Evolutionary conservation across 2,888 invertebrate species (phyloP).

Genomic region (Ophion costatus): DNA sequence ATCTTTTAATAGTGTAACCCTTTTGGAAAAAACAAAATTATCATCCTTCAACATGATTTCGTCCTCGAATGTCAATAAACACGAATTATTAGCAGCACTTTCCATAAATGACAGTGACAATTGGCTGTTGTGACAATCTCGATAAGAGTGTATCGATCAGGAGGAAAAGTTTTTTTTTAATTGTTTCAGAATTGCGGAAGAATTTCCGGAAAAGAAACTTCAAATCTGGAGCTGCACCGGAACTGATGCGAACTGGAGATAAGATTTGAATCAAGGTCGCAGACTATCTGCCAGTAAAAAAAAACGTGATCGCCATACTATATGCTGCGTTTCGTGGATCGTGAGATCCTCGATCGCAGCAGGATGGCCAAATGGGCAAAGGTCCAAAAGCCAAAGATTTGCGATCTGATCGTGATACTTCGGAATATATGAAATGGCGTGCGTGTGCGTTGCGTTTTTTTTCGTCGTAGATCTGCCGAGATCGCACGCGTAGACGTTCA

Average conservation of each 20-base stretch:
- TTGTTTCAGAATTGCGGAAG: neutral
- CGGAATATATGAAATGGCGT: neutral
- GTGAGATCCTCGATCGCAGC: conserved; percentile 53
- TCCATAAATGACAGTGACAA: too few relatives aligned
- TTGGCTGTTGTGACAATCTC: too few relatives aligned
- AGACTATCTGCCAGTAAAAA: conserved; percentile 14
- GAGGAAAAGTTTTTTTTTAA: too few relatives aligned
- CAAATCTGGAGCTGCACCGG: neutral
- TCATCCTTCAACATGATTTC: neutral
- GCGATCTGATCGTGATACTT: conserved; percentile 45
- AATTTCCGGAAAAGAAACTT: neutral
- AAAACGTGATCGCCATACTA: conserved; percentile 44
- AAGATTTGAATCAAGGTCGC: conserved; percentile 31
- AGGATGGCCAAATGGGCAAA: conserved; percentile 55
- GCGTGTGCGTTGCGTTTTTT: conserved; percentile 1
- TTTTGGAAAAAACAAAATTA: neutral
- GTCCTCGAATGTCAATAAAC: neutral
- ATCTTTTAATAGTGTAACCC: too few relatives aligned
- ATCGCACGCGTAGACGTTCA: conserved; percentile 41
- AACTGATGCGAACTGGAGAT: conserved; percentile 16
- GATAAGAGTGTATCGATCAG: too few relatives aligned
- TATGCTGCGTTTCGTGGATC: conserved; percentile 3
- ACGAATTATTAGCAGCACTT: too few relatives aligned
- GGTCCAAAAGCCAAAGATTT: conserved; percentile 55
- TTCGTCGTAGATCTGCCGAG: conserved; percentile 9